Conservation (phyloP, 2,888 invertebrate species). For the Didymodactylos carnosus region DNA sequence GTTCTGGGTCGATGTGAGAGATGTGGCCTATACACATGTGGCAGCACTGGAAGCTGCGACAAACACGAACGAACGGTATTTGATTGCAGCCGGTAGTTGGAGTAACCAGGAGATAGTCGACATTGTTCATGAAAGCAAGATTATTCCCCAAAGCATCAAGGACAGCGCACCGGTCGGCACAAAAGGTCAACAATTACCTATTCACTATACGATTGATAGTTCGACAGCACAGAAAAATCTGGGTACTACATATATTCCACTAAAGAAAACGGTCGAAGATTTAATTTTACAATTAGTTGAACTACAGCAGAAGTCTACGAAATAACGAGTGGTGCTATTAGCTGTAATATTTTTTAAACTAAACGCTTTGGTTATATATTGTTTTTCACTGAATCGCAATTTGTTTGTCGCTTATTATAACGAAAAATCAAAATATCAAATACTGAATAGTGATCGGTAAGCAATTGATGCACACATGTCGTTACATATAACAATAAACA, state of each 20-base stretch:
- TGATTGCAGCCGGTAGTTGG: neutral
- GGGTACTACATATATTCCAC: neutral
- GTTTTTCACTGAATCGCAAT: no score
- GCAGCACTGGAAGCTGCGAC: neutral
- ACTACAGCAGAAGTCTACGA: no score
- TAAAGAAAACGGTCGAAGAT: neutral
- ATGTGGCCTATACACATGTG: slow-evolving; percentile 4
- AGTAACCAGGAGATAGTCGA: neutral
- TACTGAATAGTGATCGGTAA: no score
- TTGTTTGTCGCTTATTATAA: no score
- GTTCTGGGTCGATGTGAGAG: neutral
- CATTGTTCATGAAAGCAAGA: neutral
- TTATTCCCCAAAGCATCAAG: neutral
- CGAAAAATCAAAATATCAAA: no score
- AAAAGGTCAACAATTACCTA: neutral
- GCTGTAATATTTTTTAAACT: no score
- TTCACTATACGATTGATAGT: neutral
- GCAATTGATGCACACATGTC: no score
- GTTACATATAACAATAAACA: no score
- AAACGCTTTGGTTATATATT: no score
- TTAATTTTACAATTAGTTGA: neutral
- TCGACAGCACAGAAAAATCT: neutral
- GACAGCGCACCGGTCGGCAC: neutral
- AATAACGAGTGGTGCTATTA: no score
- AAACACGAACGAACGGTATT: neutral